Percentiles rank a stretch among this genome's conserved stretches.
Conservation (phyloP, 2,797 vertebrate species). For the Eupleurogrammus muticus region DNA sequence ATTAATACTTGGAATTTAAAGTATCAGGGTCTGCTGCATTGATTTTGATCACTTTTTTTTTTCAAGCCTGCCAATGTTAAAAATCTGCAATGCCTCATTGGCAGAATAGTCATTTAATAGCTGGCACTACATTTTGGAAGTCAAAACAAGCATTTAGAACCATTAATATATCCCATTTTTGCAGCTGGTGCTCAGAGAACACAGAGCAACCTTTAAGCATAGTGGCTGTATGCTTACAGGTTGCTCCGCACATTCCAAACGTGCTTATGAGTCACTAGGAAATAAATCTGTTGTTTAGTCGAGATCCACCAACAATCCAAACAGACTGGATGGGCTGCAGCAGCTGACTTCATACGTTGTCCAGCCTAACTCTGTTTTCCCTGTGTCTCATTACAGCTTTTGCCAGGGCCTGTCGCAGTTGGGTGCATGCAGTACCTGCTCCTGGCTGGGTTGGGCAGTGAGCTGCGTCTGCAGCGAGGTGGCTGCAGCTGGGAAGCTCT, state of each 20-base stretch:
- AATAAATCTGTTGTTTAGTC: constrained; percentile 2
- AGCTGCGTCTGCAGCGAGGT: constrained; percentile 61
- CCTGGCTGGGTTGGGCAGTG: constrained; percentile 60
- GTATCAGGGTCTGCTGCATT: too few relatives aligned
- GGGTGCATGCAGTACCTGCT: constrained; percentile 71
- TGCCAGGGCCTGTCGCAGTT: constrained; percentile 20
- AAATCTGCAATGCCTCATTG: too few relatives aligned
- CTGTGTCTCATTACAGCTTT: constrained; percentile 11
- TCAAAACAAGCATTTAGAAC: constrained; percentile 5
- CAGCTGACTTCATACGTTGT: constrained; percentile 1
- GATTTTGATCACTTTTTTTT: too few relatives aligned
- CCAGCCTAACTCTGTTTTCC: constrained; percentile 14
- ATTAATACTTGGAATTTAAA: too few relatives aligned
- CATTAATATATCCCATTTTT: not conserved
- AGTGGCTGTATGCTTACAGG: too few relatives aligned
- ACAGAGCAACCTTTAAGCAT: not conserved
- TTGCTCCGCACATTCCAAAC: constrained; percentile 15
- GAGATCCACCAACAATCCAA: constrained; percentile 2
- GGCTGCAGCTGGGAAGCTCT: constrained; percentile 65
- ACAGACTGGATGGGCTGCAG: constrained; percentile 1
- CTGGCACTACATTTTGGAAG: constrained; percentile 1
- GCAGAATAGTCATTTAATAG: not conserved
- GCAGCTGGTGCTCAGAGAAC: too few relatives aligned
- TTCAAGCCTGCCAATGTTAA: too few relatives aligned
- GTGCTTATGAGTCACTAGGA: not conserved